These are phyloP conservation scores for Odontesthes bonariensis DNA, from an alignment of 2,113 vertebrate species.

Conservation along the genomic window DNA sequence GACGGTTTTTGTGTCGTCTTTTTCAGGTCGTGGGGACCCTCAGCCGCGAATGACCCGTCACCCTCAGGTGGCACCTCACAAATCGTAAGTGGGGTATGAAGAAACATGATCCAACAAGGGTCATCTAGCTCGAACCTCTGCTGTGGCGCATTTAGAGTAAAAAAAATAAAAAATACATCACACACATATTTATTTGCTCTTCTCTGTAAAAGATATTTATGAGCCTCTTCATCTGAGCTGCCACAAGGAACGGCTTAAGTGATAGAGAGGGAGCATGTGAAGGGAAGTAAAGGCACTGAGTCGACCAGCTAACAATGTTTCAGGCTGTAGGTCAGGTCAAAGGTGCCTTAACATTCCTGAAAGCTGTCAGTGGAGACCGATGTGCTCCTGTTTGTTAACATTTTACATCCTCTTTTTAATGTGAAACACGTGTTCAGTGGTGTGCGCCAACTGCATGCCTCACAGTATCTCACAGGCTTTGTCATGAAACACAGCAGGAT, in stretches of 20 bases:
- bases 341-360: constrained; percentile 64
- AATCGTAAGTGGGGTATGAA: constrained; percentile 91
- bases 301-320: constrained; percentile 47
- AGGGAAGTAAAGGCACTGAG: background rate
- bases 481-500: constrained; percentile 32
- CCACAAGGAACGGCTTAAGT: constrained; percentile 3
- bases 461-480: constrained; percentile 24
- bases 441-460: constrained; percentile 5
- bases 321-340: constrained; percentile 54
- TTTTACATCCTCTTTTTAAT: constrained; percentile 65
- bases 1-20: constrained; percentile 1
- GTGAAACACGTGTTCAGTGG: constrained; percentile 58
- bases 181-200: background rate
- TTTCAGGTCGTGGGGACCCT: constrained; percentile 87
- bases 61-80: constrained; percentile 87
- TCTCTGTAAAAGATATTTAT: constrained; percentile 27
- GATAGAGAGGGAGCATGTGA: background rate
- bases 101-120: constrained; percentile 64
- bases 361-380: constrained; percentile 56
- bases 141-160: constrained; percentile 1
- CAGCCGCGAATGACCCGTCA: constrained; percentile 87
- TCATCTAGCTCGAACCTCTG: constrained; percentile 41
- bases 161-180: constrained; percentile 18
- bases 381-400: constrained; percentile 62
- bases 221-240: background rate